Conservation (phyloP, 2,888 invertebrate species). For the Cantharis rufa region DNA sequence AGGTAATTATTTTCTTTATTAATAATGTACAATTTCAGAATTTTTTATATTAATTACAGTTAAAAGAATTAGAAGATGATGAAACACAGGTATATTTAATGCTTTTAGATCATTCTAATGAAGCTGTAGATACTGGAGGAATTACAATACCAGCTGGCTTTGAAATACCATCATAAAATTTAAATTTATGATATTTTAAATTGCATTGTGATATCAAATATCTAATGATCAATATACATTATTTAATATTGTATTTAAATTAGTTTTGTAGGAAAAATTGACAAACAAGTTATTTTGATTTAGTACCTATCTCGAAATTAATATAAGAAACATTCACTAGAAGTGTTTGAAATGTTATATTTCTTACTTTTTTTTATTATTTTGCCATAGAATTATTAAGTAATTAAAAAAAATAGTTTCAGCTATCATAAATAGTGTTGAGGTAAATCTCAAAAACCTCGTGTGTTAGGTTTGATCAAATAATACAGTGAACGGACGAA, state of each 20-base stretch:
- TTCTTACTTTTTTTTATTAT: background rate
- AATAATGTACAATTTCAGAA: background rate
- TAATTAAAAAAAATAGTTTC: too few species aligned
- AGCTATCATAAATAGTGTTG: background rate
- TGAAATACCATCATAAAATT: conserved; percentile 34
- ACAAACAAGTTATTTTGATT: background rate
- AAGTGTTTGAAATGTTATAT: background rate
- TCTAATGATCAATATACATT: background rate
- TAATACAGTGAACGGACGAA: too few species aligned
- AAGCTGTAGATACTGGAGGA: conserved; percentile 61
- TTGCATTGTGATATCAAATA: background rate
- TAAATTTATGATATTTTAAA: background rate
- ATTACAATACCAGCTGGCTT: conserved; percentile 62
- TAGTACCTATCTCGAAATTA: too few species aligned
- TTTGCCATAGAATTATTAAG: background rate
- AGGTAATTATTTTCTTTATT: background rate
- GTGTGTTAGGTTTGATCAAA: too few species aligned
- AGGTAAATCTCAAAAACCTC: too few species aligned
- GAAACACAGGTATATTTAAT: conserved; percentile 53
- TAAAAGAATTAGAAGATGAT: conserved; percentile 53
- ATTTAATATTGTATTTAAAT: background rate
- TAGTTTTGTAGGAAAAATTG: background rate
- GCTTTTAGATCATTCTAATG: conserved; percentile 48
- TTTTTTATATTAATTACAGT: background rate
- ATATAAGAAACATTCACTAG: too few species aligned